Evolutionary conservation across 1,140 invertebrate species (phyloP).

Genomic region (Helicorthomorpha holstii): DNA sequence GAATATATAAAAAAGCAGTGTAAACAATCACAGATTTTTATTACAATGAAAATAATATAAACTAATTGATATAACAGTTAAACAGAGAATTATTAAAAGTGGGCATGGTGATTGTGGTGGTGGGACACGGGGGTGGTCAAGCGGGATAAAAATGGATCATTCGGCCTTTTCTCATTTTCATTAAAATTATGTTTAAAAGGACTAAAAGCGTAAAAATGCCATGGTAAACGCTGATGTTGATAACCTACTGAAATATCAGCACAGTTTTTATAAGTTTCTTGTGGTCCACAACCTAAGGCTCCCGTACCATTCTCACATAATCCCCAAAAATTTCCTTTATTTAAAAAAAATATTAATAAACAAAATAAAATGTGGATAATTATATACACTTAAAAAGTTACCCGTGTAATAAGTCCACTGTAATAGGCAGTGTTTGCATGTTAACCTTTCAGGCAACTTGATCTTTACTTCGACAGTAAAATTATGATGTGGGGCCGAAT

Average conservation of each 20-base stretch:
- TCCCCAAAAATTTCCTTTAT: conserved; percentile 67
- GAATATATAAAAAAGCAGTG: too few species aligned
- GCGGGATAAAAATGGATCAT: too few species aligned
- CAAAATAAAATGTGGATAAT: not conserved
- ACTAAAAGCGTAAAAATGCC: not conserved
- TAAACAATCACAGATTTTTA: too few species aligned
- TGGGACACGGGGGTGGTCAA: too few species aligned
- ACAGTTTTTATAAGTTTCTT: conserved; percentile 76
- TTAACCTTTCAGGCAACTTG: conserved; percentile 17
- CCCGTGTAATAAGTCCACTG: conserved; percentile 25
- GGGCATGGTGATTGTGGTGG: too few species aligned
- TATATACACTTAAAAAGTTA: conserved; percentile 7
- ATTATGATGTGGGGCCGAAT: conserved; percentile 8
- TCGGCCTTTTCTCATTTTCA: too few species aligned
- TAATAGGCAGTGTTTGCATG: conserved; percentile 21
- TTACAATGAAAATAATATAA: too few species aligned
- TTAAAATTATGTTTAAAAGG: too few species aligned
- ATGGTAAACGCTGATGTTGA: not conserved
- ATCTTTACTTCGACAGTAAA: conserved; percentile 15
- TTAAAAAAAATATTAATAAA: not conserved
- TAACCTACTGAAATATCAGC: conserved; percentile 42
- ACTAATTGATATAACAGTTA: too few species aligned
- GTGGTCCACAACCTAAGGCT: conserved; percentile 61
- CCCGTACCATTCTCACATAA: conserved; percentile 64
- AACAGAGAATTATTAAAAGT: too few species aligned